A percentile compares a stretch with the other conserved stretches of the same genome.
These are phyloP conservation scores for Tragopan temminckii DNA, from an alignment of 2,797 vertebrate genomes.

Conservation along the genomic window DNA sequence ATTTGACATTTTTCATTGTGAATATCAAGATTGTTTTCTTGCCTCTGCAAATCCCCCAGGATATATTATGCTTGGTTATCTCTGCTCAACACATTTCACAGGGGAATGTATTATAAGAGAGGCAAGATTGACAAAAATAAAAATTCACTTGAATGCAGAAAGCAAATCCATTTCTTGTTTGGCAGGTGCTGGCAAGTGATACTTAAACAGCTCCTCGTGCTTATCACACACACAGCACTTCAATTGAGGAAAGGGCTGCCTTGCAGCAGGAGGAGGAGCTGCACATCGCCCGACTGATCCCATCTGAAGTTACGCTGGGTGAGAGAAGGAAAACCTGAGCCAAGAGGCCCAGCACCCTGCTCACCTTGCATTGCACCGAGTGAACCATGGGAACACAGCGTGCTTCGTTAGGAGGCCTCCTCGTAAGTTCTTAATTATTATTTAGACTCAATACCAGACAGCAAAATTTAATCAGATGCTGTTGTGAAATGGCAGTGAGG, in stretches of 20 bases:
- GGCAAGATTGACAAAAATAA: conserved; percentile 48
- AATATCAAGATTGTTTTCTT: conserved; percentile 16
- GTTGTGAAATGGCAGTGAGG: conserved; percentile 34
- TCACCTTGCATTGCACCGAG: accelerated
- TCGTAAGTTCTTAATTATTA: conserved; percentile 61
- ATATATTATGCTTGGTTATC: conserved; percentile 20
- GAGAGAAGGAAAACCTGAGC: not conserved
- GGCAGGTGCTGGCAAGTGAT: conserved; percentile 24
- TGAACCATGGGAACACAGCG: not conserved
- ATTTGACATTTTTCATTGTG: conserved; percentile 5
- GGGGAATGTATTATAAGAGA: not conserved
- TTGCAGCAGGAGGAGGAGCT: not conserved
- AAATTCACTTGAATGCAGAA: conserved; percentile 28
- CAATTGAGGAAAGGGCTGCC: conserved; percentile 1
- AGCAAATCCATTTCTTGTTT: conserved; percentile 25
- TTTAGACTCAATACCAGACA: conserved; percentile 55
- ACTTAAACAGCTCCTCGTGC: conserved; percentile 33
- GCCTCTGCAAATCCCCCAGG: not conserved
- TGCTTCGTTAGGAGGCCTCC: conserved; percentile 7
- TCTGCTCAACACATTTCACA: conserved; percentile 25
- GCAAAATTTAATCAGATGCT: conserved; percentile 41
- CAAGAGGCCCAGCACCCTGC: too few species aligned
- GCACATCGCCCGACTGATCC: not conserved
- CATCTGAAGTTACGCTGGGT: not conserved
- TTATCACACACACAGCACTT: not conserved